These are phyloP conservation scores for Gila robusta DNA, from an alignment of 2,797 vertebrate species.

Conservation along the genomic window DNA sequence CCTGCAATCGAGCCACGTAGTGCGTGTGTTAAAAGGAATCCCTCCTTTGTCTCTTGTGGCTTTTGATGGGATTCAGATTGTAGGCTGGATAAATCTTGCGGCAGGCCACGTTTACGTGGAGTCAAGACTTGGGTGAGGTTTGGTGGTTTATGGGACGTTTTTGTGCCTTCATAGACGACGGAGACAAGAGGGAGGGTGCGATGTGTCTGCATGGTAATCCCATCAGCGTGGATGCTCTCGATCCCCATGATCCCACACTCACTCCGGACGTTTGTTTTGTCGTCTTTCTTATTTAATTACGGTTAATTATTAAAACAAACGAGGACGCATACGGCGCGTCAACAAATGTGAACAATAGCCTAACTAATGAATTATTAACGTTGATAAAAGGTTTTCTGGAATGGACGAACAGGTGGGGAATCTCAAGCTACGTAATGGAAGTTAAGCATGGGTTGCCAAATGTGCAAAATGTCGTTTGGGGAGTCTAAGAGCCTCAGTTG, in stretches of 20 bases:
- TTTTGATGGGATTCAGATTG: slow-evolving; percentile 32
- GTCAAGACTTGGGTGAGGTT: slow-evolving; percentile 37
- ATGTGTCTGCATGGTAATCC: background rate
- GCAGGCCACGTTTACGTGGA: slow-evolving; percentile 51
- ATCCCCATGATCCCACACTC: background rate
- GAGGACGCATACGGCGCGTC: slow-evolving; percentile 61
- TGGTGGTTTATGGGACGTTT: slow-evolving; percentile 27
- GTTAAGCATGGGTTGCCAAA: slow-evolving; percentile 64
- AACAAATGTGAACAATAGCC: slow-evolving; percentile 68
- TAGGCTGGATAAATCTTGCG: slow-evolving; percentile 27
- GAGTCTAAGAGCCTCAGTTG: slow-evolving; percentile 51
- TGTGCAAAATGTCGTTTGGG: slow-evolving; percentile 63
- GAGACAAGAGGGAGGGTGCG: slow-evolving; percentile 7
- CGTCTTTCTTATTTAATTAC: slow-evolving; percentile 50
- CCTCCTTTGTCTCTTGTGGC: slow-evolving; percentile 34
- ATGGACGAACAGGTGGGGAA: slow-evolving; percentile 63
- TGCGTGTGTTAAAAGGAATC: slow-evolving; percentile 30
- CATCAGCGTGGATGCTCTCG: slow-evolving; percentile 1
- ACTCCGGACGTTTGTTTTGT: slow-evolving; percentile 35
- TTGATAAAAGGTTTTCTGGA: slow-evolving; percentile 78
- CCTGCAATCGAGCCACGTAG: background rate
- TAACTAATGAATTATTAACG: slow-evolving; percentile 74
- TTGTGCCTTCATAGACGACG: slow-evolving; percentile 24
- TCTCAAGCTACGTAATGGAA: slow-evolving; percentile 54
- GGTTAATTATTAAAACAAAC: slow-evolving; percentile 73